phyloP scores from a whole-genome alignment of 2,113 vertebrate species.

The Herpetotheres cachinnans region DNA sequence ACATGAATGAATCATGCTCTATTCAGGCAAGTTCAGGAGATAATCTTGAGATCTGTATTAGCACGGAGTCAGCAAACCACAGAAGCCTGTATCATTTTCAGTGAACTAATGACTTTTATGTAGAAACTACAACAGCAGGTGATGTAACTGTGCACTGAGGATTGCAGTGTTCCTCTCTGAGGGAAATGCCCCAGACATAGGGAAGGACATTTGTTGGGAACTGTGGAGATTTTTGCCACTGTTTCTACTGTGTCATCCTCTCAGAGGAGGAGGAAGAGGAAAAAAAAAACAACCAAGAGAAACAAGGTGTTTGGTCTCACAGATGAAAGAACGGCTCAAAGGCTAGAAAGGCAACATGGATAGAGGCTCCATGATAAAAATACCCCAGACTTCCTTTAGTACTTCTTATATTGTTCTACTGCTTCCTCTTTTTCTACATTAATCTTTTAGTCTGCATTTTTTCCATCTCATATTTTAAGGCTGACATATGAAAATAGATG shows the following conservation, averaged over 20 bases:
- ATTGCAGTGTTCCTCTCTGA: neutral
- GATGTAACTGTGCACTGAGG: neutral
- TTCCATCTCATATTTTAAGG: neutral
- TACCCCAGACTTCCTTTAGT: fast-evolving
- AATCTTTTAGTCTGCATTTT: neutral
- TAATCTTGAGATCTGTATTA: neutral
- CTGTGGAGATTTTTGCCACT: neutral
- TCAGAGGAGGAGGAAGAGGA: neutral
- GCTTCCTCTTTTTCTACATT: neutral
- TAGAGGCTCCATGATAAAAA: neutral
- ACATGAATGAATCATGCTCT: neutral
- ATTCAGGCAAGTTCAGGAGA: neutral
- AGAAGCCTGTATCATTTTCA: neutral
- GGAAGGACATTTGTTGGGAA: neutral
- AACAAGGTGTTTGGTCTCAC: neutral
- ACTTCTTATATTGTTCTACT: neutral
- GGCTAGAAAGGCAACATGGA: neutral
- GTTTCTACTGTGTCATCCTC: neutral
- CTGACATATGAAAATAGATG: neutral
- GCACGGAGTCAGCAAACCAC: neutral
- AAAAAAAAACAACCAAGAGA: too few relatives aligned
- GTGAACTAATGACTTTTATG: neutral
- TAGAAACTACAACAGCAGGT: neutral
- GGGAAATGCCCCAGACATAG: neutral
- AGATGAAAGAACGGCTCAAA: neutral